Evolutionary conservation across 1,140 invertebrate species (phyloP), one percentile per base, ranked within the genome.

Genomic region (Aphis craccivora): DNA sequence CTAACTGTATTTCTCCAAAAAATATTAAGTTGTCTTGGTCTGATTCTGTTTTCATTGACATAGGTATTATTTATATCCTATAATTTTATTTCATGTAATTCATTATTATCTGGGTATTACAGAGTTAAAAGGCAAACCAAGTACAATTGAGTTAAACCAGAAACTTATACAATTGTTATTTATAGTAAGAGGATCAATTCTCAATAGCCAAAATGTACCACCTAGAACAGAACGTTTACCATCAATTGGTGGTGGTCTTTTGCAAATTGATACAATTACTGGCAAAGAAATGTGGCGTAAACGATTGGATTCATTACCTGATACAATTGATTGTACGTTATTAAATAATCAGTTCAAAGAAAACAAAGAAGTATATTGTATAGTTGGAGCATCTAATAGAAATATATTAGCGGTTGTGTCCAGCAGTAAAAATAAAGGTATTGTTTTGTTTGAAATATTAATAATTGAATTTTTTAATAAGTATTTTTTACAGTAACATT

Each of bases 191-290:
- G 91, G 91, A 53, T 86, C 91, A 43, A 93, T 93, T 93, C 81
- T 93, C 1, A 93, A 93, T 14, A 93, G 91, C n/a, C 81, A 43
- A 55, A 84, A 67, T 93, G 91, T 93, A 55, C 81, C 91, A n/a
- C 91, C 91, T 30, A n/a, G 91, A 84, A 93, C 91, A 37, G 91
- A 93, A 55, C 76, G 81, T 14, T 93, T 93, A 86, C 91, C 91
- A 84, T 93, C 81, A 1, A 22, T 35, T 55, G 91, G 91, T 20
- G 91, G 91, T 22, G 91, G 91, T 93, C 48, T 93, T n/a, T 83
- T 93, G 1, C 91, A 93, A 84, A 37, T 93, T 20, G 81, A 93
- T 25, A 60, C 76, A 37, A 23, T 25, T 30, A 86, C 81, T 53
- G 91, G 81, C 18, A 86, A 84, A 86, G 81, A 93, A 53, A 93